Evolutionary conservation across 1,140 invertebrate genomes (phyloP).

Genomic region (Drosophila ambigua): DNA sequence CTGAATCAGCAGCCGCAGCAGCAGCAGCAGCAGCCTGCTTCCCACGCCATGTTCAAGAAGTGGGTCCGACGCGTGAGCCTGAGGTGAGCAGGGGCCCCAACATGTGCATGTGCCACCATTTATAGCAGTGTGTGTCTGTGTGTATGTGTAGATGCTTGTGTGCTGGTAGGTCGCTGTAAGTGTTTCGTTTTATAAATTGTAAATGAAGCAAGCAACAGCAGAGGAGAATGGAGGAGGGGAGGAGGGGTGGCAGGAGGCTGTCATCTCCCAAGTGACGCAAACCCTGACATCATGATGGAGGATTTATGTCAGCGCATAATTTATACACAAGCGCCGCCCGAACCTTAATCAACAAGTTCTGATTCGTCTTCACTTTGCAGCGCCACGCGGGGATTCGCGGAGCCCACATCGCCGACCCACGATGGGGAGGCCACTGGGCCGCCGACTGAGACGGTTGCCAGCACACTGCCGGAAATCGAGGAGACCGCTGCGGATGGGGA

Average conservation of each 20-base stretch:
- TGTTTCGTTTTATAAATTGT: constrained; percentile 50
- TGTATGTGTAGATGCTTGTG: background rate
- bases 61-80: constrained; percentile 81
- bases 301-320: constrained; percentile 37
- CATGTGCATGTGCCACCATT: constrained; percentile 4
- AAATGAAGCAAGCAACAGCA: constrained; percentile 44
- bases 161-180: constrained; percentile 28
- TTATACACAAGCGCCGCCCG: constrained; percentile 24
- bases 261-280: constrained; percentile 21
- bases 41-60: constrained; percentile 76
- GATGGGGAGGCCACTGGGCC: constrained; percentile 48
- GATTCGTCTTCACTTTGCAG: constrained; percentile 39
- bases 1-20: constrained; percentile 26
- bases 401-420: constrained; percentile 72
- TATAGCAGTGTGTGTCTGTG: constrained; percentile 2
- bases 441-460: constrained; percentile 5
- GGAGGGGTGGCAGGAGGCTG: constrained; percentile 2
- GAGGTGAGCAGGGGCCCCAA: constrained; percentile 60
- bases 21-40: constrained; percentile 17
- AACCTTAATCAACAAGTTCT: constrained; percentile 59
- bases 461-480: constrained; percentile 60
- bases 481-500: constrained; percentile 57
- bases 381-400: constrained; percentile 74
- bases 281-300: constrained; percentile 53
- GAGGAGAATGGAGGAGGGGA: background rate